Percentiles rank a stretch among this genome's conserved stretches.
phyloP scores from a whole-genome alignment of 2,888 invertebrate genomes.

The Parnassius apollo region DNA sequence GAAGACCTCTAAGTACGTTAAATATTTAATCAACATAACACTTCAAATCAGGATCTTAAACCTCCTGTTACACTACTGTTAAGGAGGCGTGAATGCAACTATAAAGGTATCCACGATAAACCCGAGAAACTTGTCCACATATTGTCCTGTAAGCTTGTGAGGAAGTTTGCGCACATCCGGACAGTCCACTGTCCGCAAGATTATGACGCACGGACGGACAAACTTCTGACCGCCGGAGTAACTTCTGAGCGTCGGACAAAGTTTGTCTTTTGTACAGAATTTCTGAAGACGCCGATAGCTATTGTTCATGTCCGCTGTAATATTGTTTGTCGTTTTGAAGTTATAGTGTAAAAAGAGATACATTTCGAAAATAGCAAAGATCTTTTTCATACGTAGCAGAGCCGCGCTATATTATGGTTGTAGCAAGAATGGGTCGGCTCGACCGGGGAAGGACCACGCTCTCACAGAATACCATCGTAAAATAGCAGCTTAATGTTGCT shows the following conservation, averaged over 20 bases:
- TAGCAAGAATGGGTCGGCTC: too few relatives aligned
- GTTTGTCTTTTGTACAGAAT: slow-evolving; percentile 40
- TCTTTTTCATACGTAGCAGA: too few relatives aligned
- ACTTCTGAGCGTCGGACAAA: slow-evolving; percentile 30
- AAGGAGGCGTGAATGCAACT: slow-evolving; percentile 8
- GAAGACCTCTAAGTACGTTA: too few relatives aligned
- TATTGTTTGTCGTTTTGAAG: neutral
- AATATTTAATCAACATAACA: too few relatives aligned
- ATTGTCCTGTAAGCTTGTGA: slow-evolving; percentile 39
- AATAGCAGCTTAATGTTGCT: too few relatives aligned
- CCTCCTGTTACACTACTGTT: neutral
- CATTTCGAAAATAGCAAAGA: neutral
- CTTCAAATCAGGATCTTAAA: too few relatives aligned
- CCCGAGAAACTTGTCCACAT: slow-evolving; percentile 28
- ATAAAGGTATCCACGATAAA: slow-evolving; percentile 21
- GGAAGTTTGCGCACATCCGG: slow-evolving; percentile 43
- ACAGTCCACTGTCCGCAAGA: slow-evolving; percentile 37
- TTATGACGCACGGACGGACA: slow-evolving; percentile 47
- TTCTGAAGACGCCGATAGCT: slow-evolving; percentile 35
- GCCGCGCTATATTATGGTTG: too few relatives aligned
- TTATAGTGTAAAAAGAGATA: neutral
- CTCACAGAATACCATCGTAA: too few relatives aligned
- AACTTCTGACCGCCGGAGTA: slow-evolving; percentile 31
- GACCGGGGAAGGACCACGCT: too few relatives aligned
- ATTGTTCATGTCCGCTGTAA: slow-evolving; percentile 28